A percentile compares a stretch with the other conserved stretches of the same genome.
Conservation (phyloP, 2,888 invertebrate genomes). For the Pammene aurita region DNA sequence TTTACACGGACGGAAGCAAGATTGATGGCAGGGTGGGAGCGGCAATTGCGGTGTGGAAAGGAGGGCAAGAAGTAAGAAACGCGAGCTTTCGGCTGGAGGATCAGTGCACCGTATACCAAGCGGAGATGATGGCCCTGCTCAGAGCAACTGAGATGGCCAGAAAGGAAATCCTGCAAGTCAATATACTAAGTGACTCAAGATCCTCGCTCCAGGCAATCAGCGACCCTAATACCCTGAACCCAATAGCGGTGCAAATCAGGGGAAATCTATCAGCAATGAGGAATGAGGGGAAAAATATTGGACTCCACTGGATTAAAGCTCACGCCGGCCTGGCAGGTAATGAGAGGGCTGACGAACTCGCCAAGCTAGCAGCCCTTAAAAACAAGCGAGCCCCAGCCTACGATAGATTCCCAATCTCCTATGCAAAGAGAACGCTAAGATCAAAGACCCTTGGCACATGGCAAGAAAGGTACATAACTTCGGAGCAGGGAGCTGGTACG, state of each 20-base stretch:
- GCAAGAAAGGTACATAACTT: neutral
- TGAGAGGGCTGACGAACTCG: neutral
- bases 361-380: neutral
- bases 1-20: conserved; percentile 6
- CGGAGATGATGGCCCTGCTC: neutral
- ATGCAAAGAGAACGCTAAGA: neutral
- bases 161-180: accelerated
- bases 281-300: neutral
- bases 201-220: neutral
- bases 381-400: neutral
- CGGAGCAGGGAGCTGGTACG: neutral
- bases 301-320: neutral
- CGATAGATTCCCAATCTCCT: neutral
- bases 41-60: neutral
- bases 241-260: neutral
- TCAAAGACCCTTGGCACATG: neutral
- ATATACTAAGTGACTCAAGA: neutral
- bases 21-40: neutral
- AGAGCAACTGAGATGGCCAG: neutral
- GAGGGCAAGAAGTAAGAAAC: accelerated
- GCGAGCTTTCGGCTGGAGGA: neutral
- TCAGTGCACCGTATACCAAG: neutral
- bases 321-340: neutral
- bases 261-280: neutral
- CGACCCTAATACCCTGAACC: neutral